These are phyloP conservation scores for Sminthurinus aureus DNA, from an alignment of 2,888 invertebrate genomes.

Conservation along the genomic window DNA sequence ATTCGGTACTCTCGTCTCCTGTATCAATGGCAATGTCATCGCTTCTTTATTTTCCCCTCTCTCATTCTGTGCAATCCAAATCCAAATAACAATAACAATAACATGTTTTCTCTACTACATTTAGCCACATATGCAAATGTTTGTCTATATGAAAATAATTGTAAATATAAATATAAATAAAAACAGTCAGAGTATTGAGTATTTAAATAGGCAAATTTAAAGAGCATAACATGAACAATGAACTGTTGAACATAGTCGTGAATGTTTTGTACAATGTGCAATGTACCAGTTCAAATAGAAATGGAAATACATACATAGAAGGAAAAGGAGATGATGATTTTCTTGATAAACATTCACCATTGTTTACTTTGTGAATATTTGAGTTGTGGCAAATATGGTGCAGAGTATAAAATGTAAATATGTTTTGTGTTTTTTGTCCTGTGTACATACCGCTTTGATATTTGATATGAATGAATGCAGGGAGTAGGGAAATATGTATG, in stretches of 20 bases:
- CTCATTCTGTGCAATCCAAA: too few relatives aligned
- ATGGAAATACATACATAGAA: background rate
- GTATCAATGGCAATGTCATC: too few relatives aligned
- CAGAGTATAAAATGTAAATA: background rate
- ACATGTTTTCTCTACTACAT: too few relatives aligned
- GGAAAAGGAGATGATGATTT: background rate
- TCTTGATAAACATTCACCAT: conserved; percentile 28
- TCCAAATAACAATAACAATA: too few relatives aligned
- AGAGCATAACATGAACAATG: background rate
- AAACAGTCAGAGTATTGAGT: background rate
- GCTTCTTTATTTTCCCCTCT: too few relatives aligned
- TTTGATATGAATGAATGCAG: too few relatives aligned
- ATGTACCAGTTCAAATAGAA: background rate
- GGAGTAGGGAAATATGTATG: too few relatives aligned
- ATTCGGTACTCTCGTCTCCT: too few relatives aligned
- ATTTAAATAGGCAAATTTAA: background rate
- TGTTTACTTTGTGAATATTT: conserved; percentile 17
- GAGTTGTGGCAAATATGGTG: background rate
- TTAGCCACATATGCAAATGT: too few relatives aligned
- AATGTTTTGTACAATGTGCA: too few relatives aligned
- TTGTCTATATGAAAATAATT: too few relatives aligned
- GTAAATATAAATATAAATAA: background rate
- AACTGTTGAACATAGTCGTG: too few relatives aligned
- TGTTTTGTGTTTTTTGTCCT: background rate
- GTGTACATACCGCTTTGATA: background rate